Conservation (phyloP, 2,888 invertebrate genomes). For the Nemoura dubitans region DNA sequence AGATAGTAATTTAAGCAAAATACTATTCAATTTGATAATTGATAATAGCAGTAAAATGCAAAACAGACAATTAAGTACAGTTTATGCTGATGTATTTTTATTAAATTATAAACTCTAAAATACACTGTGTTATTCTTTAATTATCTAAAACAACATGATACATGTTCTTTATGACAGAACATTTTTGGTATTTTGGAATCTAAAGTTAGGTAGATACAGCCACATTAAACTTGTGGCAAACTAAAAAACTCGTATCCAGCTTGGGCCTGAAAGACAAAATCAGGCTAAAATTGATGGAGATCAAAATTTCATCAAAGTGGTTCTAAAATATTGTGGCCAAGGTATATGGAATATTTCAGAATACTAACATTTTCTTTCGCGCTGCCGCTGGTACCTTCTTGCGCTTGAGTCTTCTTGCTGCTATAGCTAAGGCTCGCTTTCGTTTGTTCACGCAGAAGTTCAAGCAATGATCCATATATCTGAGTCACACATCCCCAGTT, state of each 20-base stretch:
- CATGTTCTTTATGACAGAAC: too few species aligned
- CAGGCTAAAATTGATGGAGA: too few species aligned
- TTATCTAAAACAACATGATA: too few species aligned
- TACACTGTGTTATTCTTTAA: too few species aligned
- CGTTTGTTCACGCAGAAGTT: constrained; percentile 39
- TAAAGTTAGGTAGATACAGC: not conserved
- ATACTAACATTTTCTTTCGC: constrained; percentile 40
- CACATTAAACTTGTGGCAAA: constrained; percentile 44
- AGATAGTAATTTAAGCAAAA: not conserved
- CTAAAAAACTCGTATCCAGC: constrained; percentile 47
- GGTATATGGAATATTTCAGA: not conserved
- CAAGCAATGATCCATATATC: constrained; percentile 35
- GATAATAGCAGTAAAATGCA: not conserved
- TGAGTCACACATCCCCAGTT: not conserved
- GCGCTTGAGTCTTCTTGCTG: not conserved
- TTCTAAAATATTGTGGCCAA: not conserved
- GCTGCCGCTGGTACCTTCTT: constrained; percentile 3
- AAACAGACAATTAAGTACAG: not conserved
- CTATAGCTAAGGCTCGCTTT: constrained; percentile 10
- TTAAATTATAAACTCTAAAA: too few species aligned
- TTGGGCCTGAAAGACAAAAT: constrained; percentile 46
- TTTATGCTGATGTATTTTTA: not conserved
- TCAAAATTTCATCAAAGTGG: not conserved
- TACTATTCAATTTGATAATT: not conserved
- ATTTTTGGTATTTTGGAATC: not conserved